Base-by-base conservation (phyloP, 1,140 invertebrate species). In the Macrotrachela quadricornifera region DNA sequence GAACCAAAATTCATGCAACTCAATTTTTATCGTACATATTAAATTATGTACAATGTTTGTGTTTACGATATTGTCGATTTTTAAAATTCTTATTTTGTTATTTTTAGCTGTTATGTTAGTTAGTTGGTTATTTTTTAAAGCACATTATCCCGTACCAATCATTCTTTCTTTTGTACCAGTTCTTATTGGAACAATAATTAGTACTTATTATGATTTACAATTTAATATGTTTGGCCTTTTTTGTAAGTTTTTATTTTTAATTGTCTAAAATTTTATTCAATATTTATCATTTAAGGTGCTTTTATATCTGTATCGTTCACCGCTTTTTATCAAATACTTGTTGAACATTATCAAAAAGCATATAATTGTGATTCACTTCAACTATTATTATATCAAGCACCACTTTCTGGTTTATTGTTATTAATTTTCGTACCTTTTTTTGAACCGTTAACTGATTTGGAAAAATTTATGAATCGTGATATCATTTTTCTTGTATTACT, bases 361-460 rank as follows among this genome's bases (percentile, higher is more conserved):
- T 71, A 77, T 50, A 75, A 77, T 65, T 72, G 76, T 61, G 75
- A 77, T 60, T 75, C 76, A 10, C 76, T 78, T 74, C 76, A 78
- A 60, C 60, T 78, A 37, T 62, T 78, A 11, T 77, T 73, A 59
- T 78, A 78, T 60, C 76, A 78, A 61, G 76, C 76, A 30, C 77
- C 77, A 0, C 57, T 78, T 30, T 78, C 76, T 18, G 73, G 75
- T 45, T 37, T 69, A 10, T 62, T 77, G 51, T 62, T 75, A 10
- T 56, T 74, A 15, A 39, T 47, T 6, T 55, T 76, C 37, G 65
- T 78, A 52, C 74, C 74, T 48, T 63, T 76, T 57, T 67, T 77
- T 48, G 77, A 78, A 58, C 73, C 74, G 47, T 51, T 74, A n/a
- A 60, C 64, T 36, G 56, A 30, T 30, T 8, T 30, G 2, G 8